Conservation (phyloP, 2,113 vertebrate genomes). For the Pleuronectes platessa region DNA sequence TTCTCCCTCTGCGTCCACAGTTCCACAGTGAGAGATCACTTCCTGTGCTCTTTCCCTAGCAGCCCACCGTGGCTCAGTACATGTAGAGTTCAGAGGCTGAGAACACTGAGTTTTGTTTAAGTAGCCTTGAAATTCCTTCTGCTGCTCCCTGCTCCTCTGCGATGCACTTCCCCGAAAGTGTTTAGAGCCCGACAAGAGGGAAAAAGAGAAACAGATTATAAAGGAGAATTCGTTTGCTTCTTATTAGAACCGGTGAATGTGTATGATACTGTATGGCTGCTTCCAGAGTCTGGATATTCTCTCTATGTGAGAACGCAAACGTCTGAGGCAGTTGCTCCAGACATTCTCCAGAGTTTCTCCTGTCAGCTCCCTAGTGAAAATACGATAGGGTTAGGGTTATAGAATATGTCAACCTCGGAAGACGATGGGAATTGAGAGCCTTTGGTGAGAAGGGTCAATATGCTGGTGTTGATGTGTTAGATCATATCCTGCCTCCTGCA, state of each 20-base stretch:
- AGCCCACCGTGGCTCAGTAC: conserved; percentile 13
- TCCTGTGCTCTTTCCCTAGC: conserved; percentile 34
- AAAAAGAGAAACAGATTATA: conserved; percentile 44
- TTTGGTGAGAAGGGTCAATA: no score
- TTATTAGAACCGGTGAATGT: background rate
- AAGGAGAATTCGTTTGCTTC: conserved; percentile 38
- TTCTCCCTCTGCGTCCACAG: conserved; percentile 33
- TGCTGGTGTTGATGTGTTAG: no score
- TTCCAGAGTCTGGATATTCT: no score
- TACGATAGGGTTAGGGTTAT: no score
- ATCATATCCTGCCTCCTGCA: no score
- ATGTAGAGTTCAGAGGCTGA: conserved; percentile 54
- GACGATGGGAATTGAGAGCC: no score
- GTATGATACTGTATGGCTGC: no score
- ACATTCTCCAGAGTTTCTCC: no score
- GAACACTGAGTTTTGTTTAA: conserved; percentile 58
- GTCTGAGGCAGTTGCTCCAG: no score
- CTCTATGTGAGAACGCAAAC: no score
- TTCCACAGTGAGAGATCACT: conserved; percentile 23
- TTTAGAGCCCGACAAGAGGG: conserved; percentile 31
- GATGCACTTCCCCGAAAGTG: conserved; percentile 50
- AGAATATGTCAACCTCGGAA: no score
- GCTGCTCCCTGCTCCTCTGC: conserved; percentile 54
- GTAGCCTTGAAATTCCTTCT: conserved; percentile 67
- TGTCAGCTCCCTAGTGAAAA: no score